Percentiles rank a stretch among this genome's conserved stretches.
These are phyloP conservation scores for Linepithema humile DNA, from an alignment of 1,140 invertebrate species.

Conservation along the genomic window DNA sequence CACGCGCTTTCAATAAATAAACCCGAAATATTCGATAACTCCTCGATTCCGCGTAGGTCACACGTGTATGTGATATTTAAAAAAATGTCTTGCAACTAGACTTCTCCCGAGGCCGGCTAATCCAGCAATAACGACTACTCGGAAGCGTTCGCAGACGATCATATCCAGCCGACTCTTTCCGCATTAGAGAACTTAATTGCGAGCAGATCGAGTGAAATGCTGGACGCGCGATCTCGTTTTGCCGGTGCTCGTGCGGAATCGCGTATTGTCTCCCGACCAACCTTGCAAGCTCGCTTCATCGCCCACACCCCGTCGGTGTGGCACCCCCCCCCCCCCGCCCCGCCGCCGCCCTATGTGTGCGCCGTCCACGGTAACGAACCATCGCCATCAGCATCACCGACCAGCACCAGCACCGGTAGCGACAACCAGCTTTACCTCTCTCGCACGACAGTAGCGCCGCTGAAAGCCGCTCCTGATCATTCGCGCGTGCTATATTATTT, in stretches of 20 bases:
- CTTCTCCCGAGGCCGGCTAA: not conserved
- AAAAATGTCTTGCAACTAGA: not conserved
- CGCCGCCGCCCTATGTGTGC: not conserved
- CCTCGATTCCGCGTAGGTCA: not conserved
- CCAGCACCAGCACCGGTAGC: slow-evolving; percentile 20
- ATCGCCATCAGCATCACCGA: slow-evolving; percentile 7
- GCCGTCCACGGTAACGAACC: slow-evolving; percentile 45
- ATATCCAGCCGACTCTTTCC: slow-evolving; percentile 36
- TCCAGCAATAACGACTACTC: slow-evolving; percentile 43
- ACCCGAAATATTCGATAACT: slow-evolving; percentile 35
- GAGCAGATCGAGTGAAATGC: slow-evolving; percentile 48
- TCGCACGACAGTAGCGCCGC: slow-evolving; percentile 34
- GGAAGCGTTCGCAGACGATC: slow-evolving; percentile 23
- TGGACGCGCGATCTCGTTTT: slow-evolving; percentile 29
- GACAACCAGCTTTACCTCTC: slow-evolving; percentile 2
- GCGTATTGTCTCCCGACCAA: slow-evolving; percentile 36
- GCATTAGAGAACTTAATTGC: slow-evolving; percentile 55
- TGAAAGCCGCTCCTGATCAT: slow-evolving; percentile 70
- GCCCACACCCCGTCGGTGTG: slow-evolving; percentile 3
- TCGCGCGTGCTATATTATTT: slow-evolving; percentile 78
- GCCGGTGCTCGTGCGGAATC: slow-evolving; percentile 56
- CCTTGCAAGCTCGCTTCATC: slow-evolving; percentile 48
- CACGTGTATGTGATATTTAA: not conserved
- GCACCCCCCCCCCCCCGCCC: not conserved
- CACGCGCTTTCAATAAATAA: slow-evolving; percentile 31